Percentiles rank a stretch among this genome's conserved stretches.
Evolutionary conservation across 2,113 vertebrate genomes (phyloP).

Genomic region (Oriolus oriolus): DNA sequence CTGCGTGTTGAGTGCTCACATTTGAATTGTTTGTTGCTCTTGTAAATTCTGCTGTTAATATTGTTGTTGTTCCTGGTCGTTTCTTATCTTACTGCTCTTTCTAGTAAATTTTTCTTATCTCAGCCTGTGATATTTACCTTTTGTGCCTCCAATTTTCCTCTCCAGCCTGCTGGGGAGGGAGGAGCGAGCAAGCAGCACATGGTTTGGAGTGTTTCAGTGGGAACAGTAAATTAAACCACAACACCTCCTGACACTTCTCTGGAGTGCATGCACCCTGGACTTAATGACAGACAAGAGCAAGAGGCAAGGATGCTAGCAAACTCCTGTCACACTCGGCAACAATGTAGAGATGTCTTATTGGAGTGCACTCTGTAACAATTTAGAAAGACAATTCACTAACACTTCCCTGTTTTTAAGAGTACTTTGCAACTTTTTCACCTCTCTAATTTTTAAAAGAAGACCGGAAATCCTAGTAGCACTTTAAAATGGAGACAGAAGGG

Average conservation of each 20-base stretch:
- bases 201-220: background rate
- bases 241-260: background rate
- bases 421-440: background rate
- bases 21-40: background rate
- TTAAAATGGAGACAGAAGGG: background rate
- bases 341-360: background rate
- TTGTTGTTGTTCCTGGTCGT: background rate
- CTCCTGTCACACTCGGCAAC: background rate
- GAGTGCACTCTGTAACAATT: background rate
- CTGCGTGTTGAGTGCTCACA: background rate
- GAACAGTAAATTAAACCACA: background rate
- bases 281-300: accelerated
- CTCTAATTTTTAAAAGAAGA: background rate
- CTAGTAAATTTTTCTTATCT: background rate
- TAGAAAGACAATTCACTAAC: background rate
- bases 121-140: background rate
- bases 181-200: background rate
- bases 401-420: background rate
- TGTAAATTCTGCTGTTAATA: background rate
- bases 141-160: background rate
- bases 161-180: background rate
- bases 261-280: background rate
- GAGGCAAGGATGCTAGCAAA: background rate
- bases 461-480: background rate
- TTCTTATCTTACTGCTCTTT: background rate